Percentiles rank a stretch among this genome's conserved stretches.
Conservation (phyloP, 2,888 invertebrate genomes). For the Himalopsyche kuldschensis region DNA sequence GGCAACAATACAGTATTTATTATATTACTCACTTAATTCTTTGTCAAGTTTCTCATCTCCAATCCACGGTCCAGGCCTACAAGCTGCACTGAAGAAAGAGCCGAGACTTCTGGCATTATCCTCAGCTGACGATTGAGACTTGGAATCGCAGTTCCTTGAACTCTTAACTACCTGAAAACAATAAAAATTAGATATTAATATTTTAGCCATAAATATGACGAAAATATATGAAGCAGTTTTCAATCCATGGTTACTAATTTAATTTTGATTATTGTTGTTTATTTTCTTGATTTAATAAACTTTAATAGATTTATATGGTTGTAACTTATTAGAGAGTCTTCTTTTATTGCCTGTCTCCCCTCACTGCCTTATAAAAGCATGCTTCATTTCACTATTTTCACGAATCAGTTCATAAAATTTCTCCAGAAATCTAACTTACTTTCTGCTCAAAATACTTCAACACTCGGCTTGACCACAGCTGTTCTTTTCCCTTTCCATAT, state of each 20-base stretch:
- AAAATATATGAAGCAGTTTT: no score
- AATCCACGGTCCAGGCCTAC: conserved; percentile 74
- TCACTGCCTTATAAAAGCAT: no score
- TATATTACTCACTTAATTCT: conserved; percentile 64
- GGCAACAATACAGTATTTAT: no score
- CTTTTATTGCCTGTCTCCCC: no score
- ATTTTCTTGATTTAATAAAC: no score
- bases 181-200: neutral
- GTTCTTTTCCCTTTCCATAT: conserved; percentile 53
- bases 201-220: neutral
- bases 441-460: conserved; percentile 62
- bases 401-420: no score
- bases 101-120: conserved; percentile 64
- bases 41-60: conserved; percentile 56
- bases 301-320: no score
- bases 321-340: no score
- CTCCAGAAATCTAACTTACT: conserved; percentile 43
- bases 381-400: no score
- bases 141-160: conserved; percentile 45
- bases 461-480: conserved; percentile 63
- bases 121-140: conserved; percentile 55
- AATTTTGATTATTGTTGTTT: no score
- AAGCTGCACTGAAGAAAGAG: conserved; percentile 68
- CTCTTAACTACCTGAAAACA: conserved; percentile 45
- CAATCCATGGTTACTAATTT: no score